Evolutionary conservation across 2,888 invertebrate species (phyloP), one percentile per base, ranked within the genome.

Genomic region (Drosophila fungiperda): DNA sequence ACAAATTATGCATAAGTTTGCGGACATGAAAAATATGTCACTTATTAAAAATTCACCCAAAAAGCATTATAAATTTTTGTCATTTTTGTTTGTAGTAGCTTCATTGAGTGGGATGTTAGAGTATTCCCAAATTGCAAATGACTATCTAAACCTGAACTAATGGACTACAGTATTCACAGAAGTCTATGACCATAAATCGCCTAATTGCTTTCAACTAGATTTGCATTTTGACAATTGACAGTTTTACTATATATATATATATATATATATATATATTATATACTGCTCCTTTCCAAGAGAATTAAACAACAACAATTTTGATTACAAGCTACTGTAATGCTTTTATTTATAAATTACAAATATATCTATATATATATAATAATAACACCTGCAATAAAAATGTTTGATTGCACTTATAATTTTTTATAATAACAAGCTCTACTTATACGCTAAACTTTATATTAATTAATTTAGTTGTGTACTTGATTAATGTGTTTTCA

Each of bases 11-110:
- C 79, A 66, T 32, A 36, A 55, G 26, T 59, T 54, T 49, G 7
- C 60, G 49, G 42, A 68, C 61, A 29, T 36, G 40, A 11, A 58
- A 20, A 57, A 59, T 57, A 48, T 53, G 54, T 40, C 48, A 66
- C 50, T 62, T 62, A 64, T 64, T 45, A 49, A 55, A 65, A 49
- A 73, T 12, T 58, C 42, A 17, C 70, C 62, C 78, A 78, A 78
- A 78, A 55, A 65, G 23, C 60, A 57, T 73, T 64, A 69, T 63
- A 29, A 55, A 77, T 66, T 70, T 75, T 66, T 32, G 3, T 32
- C 49, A 63, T 52, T 50, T 57, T 29, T 69, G 20, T 68, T 29
- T n/a, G 26, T 26, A 50, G 3, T 6, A 9, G 42, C 12, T 42
- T 42, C 42, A 20, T 42, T 45, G 20, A 12, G 20, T 45, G 42